Percentiles rank a stretch among this genome's conserved stretches.
These are phyloP conservation scores for Spinus pinus DNA, from an alignment of 2,797 vertebrate genomes.

Conservation along the genomic window DNA sequence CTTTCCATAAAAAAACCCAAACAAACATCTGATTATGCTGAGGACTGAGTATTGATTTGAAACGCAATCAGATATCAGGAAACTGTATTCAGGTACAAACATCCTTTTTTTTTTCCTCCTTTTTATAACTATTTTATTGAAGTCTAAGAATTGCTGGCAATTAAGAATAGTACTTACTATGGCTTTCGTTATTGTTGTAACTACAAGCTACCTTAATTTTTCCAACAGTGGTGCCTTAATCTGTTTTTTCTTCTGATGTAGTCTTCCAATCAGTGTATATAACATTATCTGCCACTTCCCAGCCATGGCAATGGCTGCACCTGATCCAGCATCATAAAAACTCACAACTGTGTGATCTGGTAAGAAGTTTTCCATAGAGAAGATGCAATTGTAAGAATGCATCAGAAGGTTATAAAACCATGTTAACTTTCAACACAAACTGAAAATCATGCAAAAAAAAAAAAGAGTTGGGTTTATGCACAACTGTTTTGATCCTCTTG, in stretches of 20 bases:
- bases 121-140: conserved; percentile 70
- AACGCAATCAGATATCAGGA: conserved; percentile 69
- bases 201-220: conserved; percentile 80
- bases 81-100: conserved; percentile 75
- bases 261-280: conserved; percentile 81
- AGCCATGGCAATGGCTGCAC: conserved; percentile 42
- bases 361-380: conserved; percentile 50
- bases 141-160: conserved; percentile 77
- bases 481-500: conserved; percentile 71
- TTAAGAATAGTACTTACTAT: conserved; percentile 73
- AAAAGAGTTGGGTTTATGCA: conserved; percentile 69
- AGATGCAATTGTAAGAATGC: conserved; percentile 45
- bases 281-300: conserved; percentile 55
- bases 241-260: conserved; percentile 75
- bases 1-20: conserved; percentile 17
- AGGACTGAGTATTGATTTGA: conserved; percentile 63
- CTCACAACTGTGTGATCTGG: conserved; percentile 54
- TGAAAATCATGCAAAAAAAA: conserved; percentile 57
- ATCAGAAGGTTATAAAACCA: conserved; percentile 49
- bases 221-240: conserved; percentile 88
- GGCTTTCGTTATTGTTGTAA: conserved; percentile 76
- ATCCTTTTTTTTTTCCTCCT: conserved; percentile 22
- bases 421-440: conserved; percentile 55
- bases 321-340: conserved; percentile 59
- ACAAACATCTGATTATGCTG: conserved; percentile 31